phyloP scores from a whole-genome alignment of 2,797 vertebrate genomes.

The Rousettus madagascariensis region DNA sequence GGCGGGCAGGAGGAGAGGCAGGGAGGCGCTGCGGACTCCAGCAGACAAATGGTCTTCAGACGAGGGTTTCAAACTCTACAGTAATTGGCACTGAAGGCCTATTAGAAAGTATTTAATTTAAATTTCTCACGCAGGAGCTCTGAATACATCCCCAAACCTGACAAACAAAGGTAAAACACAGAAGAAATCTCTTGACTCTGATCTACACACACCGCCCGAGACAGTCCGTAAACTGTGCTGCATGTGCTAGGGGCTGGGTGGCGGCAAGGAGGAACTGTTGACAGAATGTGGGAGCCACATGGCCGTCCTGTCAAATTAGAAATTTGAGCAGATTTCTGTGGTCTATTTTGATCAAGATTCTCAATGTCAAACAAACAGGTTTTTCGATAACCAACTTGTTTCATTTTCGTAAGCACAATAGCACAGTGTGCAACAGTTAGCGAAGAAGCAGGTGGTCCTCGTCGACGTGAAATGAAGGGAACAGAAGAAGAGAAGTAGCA shows the following conservation, averaged over 20 bases:
- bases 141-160: constrained; percentile 58
- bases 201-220: constrained; percentile 77
- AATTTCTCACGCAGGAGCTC: constrained; percentile 29
- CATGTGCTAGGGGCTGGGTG: constrained; percentile 80
- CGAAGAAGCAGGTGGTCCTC: constrained; percentile 80
- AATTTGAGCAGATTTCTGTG: constrained; percentile 83
- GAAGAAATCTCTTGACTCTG: constrained; percentile 71
- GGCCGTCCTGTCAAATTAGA: constrained; percentile 82
- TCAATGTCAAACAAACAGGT: constrained; percentile 83
- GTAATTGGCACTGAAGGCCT: constrained; percentile 31
- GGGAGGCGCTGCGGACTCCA: not conserved
- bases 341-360: constrained; percentile 83
- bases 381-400: constrained; percentile 82
- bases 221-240: constrained; percentile 77
- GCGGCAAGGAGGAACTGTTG: constrained; percentile 81
- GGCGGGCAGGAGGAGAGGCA: constrained; percentile 45
- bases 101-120: constrained; percentile 45
- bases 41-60: constrained; percentile 52
- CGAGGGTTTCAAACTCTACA: constrained; percentile 34
- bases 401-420: constrained; percentile 82
- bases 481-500: constrained; percentile 79
- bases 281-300: constrained; percentile 82
- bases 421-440: constrained; percentile 80
- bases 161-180: constrained; percentile 78
- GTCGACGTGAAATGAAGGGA: constrained; percentile 75